Evolutionary conservation across 2,888 invertebrate genomes (phyloP).

Genomic region (Thyatira batis): DNA sequence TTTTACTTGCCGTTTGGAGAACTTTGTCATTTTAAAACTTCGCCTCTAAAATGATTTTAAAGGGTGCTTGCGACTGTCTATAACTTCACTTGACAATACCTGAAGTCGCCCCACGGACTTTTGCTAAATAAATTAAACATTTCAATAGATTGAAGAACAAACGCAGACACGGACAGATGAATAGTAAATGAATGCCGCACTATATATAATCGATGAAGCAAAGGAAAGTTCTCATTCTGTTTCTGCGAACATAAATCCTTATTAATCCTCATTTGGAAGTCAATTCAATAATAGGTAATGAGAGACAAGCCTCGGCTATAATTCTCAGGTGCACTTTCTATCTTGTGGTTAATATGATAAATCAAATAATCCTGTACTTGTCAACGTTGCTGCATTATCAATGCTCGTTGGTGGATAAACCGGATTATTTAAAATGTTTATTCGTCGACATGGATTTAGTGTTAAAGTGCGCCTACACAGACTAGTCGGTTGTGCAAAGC

Average conservation of each 20-base stretch:
- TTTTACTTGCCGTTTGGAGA: conserved; percentile 64
- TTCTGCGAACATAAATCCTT: conserved; percentile 62
- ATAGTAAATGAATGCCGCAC: conserved; percentile 46
- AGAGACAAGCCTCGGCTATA: conserved; percentile 55
- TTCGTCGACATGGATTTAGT: conserved; percentile 38
- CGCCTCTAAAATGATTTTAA: conserved; percentile 52
- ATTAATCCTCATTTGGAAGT: conserved; percentile 71
- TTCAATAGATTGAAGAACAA: conserved; percentile 50
- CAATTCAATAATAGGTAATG: conserved; percentile 67
- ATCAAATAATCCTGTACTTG: conserved; percentile 71
- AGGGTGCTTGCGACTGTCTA: conserved; percentile 24
- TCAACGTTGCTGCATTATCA: conserved; percentile 62
- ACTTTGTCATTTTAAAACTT: conserved; percentile 73
- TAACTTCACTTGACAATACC: conserved; percentile 11
- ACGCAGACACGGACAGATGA: conserved; percentile 52
- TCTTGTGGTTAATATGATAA: conserved; percentile 59
- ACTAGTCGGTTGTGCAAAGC: conserved; percentile 38
- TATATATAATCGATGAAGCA: conserved; percentile 49
- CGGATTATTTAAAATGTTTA: conserved; percentile 55
- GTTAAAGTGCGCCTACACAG: conserved; percentile 47
- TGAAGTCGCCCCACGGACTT: conserved; percentile 9
- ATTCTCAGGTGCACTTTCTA: conserved; percentile 54
- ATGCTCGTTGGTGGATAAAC: conserved; percentile 56
- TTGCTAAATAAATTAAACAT: conserved; percentile 24
- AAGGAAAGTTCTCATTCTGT: conserved; percentile 47